A percentile compares a stretch with the other conserved stretches of the same genome.
phyloP scores from a whole-genome alignment of 2,888 invertebrate species.

The Drosophila leonis region DNA sequence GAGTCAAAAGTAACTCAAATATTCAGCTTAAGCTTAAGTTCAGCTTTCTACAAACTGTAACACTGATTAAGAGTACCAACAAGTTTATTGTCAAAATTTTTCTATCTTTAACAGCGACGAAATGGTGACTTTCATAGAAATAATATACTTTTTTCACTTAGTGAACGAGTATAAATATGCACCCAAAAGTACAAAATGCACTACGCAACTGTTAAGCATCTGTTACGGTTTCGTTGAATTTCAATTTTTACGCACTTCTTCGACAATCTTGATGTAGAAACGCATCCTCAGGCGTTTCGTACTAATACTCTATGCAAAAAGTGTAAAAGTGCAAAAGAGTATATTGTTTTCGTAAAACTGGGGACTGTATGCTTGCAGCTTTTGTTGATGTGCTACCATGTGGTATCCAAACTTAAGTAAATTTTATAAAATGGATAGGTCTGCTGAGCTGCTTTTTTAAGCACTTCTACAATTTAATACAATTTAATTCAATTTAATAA shows the following conservation, averaged over 20 bases:
- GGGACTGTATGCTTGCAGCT: too few species aligned
- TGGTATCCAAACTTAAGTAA: too few species aligned
- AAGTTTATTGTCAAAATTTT: not conserved
- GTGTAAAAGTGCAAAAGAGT: not conserved
- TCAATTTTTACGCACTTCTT: slow-evolving; percentile 71
- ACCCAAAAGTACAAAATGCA: slow-evolving; percentile 29
- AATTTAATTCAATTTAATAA: too few species aligned
- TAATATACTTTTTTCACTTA: not conserved
- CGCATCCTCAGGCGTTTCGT: slow-evolving; percentile 66
- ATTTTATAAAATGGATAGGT: too few species aligned
- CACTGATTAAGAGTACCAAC: too few species aligned
- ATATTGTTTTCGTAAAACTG: not conserved
- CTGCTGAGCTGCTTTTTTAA: too few species aligned
- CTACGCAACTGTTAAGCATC: slow-evolving; percentile 52
- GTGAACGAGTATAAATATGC: slow-evolving; percentile 15
- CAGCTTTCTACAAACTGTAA: too few species aligned
- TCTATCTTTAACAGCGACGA: not conserved
- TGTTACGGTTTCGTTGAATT: slow-evolving; percentile 71
- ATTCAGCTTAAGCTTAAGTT: too few species aligned
- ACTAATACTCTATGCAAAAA: not conserved
- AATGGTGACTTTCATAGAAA: not conserved
- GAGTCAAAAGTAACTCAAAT: too few species aligned
- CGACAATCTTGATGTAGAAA: slow-evolving; percentile 76
- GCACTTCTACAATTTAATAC: too few species aligned
- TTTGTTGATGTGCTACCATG: too few species aligned